Evolutionary conservation across 2,113 vertebrate species (phyloP).

Genomic region (Ammodytes marinus): DNA sequence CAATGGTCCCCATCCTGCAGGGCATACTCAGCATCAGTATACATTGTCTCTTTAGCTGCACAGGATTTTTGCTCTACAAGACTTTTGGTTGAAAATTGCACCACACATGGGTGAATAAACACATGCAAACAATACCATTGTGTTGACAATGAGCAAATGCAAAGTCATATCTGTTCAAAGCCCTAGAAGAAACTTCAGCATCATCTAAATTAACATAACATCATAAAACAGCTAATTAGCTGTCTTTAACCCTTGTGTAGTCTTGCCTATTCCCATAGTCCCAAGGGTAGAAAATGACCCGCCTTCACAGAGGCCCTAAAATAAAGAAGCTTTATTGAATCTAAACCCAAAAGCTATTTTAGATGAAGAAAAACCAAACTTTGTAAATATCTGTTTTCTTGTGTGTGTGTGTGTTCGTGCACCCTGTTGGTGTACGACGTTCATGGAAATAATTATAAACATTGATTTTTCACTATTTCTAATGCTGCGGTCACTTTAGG

Average conservation of each 20-base stretch:
- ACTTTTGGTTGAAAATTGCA: background rate
- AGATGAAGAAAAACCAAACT: too few relatives aligned
- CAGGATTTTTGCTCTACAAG: background rate
- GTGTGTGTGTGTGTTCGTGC: too few relatives aligned
- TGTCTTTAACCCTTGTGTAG: background rate
- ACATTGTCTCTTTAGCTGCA: background rate
- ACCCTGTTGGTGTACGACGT: too few relatives aligned
- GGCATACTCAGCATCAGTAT: background rate
- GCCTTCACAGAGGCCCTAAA: too few relatives aligned
- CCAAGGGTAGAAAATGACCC: too few relatives aligned
- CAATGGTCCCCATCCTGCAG: conserved; percentile 91
- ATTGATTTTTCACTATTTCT: too few relatives aligned
- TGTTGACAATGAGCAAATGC: background rate
- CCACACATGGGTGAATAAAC: background rate
- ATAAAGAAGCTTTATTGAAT: too few relatives aligned
- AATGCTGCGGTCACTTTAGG: too few relatives aligned
- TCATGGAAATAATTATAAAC: too few relatives aligned
- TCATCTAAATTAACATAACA: background rate
- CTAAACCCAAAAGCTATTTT: too few relatives aligned
- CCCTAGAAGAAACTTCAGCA: accelerated
- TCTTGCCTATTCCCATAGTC: too few relatives aligned
- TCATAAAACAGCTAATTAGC: background rate
- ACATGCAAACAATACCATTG: background rate
- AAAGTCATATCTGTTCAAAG: background rate
- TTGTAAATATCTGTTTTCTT: too few relatives aligned